phyloP scores from a whole-genome alignment of 2,888 invertebrate genomes.

The Eilema depressum region DNA sequence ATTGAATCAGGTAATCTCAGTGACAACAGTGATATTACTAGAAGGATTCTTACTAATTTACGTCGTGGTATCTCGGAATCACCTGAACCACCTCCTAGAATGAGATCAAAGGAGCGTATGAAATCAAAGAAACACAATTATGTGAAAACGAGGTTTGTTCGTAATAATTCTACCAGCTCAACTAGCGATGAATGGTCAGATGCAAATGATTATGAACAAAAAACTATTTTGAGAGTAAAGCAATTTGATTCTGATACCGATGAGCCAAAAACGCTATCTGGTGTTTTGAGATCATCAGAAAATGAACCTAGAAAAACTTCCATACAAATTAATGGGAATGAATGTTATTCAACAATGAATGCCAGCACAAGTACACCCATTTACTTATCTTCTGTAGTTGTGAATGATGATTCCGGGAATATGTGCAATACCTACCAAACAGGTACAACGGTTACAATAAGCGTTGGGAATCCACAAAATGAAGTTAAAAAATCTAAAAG shows the following conservation, averaged over 20 bases:
- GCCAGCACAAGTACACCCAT: constrained; percentile 90
- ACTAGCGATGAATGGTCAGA: constrained; percentile 85
- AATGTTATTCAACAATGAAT: constrained; percentile 92
- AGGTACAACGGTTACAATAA: constrained; percentile 88
- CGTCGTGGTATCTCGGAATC: constrained; percentile 79
- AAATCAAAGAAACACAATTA: constrained; percentile 83
- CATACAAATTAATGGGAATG: constrained; percentile 91
- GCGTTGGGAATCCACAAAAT: constrained; percentile 84
- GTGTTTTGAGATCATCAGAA: constrained; percentile 64
- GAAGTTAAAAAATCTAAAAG: constrained; percentile 80
- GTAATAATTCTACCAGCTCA: constrained; percentile 80
- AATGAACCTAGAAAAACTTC: constrained; percentile 88
- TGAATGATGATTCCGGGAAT: constrained; percentile 86
- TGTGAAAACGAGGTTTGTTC: constrained; percentile 82
- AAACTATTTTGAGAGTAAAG: constrained; percentile 77
- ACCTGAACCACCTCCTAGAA: constrained; percentile 82
- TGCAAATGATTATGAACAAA: constrained; percentile 81
- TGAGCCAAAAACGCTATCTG: constrained; percentile 59
- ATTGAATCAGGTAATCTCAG: constrained; percentile 75
- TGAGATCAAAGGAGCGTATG: constrained; percentile 72
- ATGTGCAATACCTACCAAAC: constrained; percentile 81
- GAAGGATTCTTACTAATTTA: constrained; percentile 74
- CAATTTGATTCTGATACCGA: constrained; percentile 85
- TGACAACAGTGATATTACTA: constrained; percentile 80
- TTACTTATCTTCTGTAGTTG: constrained; percentile 91